phyloP scores from a whole-genome alignment of 2,113 vertebrate genomes.

The Leucosticte australis region DNA sequence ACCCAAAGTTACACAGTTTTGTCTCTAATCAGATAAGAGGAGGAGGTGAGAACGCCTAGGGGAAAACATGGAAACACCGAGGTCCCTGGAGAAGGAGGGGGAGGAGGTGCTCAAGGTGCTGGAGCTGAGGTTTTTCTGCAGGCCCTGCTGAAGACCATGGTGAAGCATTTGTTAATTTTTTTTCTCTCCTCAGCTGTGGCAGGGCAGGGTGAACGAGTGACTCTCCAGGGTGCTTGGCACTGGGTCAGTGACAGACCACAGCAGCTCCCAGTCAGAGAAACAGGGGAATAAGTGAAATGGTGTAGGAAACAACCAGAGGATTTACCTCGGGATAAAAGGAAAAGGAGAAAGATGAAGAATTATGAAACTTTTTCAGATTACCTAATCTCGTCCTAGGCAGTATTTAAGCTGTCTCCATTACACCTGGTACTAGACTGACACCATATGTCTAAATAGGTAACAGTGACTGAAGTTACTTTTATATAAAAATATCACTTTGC shows the following conservation, averaged over 20 bases:
- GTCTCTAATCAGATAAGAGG: neutral
- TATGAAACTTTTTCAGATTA: neutral
- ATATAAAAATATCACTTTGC: neutral
- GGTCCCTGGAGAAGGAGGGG: neutral
- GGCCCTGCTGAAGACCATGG: neutral
- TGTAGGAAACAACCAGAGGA: neutral
- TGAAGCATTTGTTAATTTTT: neutral
- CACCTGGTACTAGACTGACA: neutral
- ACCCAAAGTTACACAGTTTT: too few relatives aligned
- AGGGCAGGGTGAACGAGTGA: neutral
- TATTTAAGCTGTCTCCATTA: neutral
- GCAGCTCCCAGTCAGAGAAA: neutral
- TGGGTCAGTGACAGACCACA: neutral
- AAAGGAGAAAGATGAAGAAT: neutral
- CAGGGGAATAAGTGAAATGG: neutral
- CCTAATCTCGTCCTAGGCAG: neutral
- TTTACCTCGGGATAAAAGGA: neutral
- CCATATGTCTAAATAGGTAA: neutral
- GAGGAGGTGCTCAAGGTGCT: neutral
- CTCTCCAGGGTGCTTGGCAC: neutral
- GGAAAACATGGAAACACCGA: neutral
- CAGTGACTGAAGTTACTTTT: neutral
- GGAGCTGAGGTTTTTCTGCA: too few relatives aligned
- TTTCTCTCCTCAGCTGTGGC: neutral
- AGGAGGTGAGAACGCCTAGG: neutral